A percentile compares a stretch with the other conserved stretches of the same genome.
phyloP scores from a whole-genome alignment of 53 echinoderm and acorn worm genomes.

The Temnopleurus reevesii region DNA sequence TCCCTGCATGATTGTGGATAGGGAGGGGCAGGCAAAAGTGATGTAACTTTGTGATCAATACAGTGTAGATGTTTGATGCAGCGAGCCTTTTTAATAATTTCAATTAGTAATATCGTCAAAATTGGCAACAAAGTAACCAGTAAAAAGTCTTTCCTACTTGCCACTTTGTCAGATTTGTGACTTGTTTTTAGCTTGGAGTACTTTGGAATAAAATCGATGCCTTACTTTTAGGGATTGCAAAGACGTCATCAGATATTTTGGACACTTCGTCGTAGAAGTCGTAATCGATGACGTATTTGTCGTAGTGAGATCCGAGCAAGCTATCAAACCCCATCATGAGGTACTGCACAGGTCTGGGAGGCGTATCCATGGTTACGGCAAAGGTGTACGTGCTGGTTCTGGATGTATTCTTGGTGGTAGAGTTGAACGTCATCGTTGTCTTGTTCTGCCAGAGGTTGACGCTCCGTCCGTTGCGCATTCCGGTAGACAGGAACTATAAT shows the following conservation, averaged over 20 bases:
- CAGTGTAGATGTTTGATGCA: no score
- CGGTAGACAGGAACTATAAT: conserved; percentile 53
- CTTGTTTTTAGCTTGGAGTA: no score
- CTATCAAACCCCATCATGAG: conserved; percentile 89
- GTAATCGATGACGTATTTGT: conserved; percentile 85
- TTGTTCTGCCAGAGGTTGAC: conserved; percentile 74
- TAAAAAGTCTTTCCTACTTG: no score
- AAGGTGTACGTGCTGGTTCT: conserved; percentile 79
- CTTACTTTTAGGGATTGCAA: conserved; percentile 72
- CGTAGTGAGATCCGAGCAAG: conserved; percentile 86
- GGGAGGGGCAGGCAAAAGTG: no score
- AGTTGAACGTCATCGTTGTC: not conserved
- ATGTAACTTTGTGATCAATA: no score
- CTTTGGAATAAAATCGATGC: no score
- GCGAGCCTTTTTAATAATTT: no score
- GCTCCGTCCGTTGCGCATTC: conserved; percentile 45
- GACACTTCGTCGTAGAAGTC: conserved; percentile 73
- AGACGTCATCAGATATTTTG: conserved; percentile 29
- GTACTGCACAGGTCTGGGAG: conserved; percentile 72
- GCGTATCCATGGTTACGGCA: conserved; percentile 51
- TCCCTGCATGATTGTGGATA: no score
- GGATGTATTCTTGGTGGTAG: no score
- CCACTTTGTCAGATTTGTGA: no score
- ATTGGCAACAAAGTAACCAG: no score
- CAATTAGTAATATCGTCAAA: no score